Evolutionary conservation across 35 echinoderm and acorn worm genomes (phyloP), one percentile per base, ranked within the genome.

Genomic region (Patiria miniata): DNA sequence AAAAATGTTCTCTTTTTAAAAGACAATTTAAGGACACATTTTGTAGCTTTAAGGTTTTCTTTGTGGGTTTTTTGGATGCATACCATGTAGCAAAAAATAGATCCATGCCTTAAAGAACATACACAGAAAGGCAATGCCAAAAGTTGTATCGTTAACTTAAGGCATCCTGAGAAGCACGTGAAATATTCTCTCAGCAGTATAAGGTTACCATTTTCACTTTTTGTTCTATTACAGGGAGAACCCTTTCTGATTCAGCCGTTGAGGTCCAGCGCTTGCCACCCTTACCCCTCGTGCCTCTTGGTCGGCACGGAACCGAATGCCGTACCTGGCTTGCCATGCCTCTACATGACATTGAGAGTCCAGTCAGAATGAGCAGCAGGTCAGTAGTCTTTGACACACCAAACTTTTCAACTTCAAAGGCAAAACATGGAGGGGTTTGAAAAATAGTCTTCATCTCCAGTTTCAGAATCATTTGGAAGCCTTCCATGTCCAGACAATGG

Each of bases 321-420:
- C 83, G 81, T 26, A 98, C 96, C 0, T 98, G 96, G 96, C 86
- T 98, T 16, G 89, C 92, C 38, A 98, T 98, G 96, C 96, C 92
- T 1, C 85, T 98, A 1, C 92, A 94, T 85, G 90, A 98, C 69
- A 98, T 98, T 37, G 96, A 98, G 50, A 98, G 96, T 36, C 96
- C 92, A 53, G 92, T 89, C 51, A 94, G 96, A 54, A 38, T 78
- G 5, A 65, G 61, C 19, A 97, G 91, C 89, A 93, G 95, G 95
- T 93, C 79, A 36, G 79, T 40, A 1, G 65, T n/a, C 18, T 37
- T 39, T 44, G 40, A 19, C 22, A 21, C 52, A 21, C 37, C 29
- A 51, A 29, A 2, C 28, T 39, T 47, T 4, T 47, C 42, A 6
- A 12, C 12, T 47, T 12, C 2, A 39, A 36, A 40, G 16, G 83